These are phyloP conservation scores for Rhinogobio ventralis DNA, from an alignment of 2,797 vertebrate genomes.

Conservation along the genomic window DNA sequence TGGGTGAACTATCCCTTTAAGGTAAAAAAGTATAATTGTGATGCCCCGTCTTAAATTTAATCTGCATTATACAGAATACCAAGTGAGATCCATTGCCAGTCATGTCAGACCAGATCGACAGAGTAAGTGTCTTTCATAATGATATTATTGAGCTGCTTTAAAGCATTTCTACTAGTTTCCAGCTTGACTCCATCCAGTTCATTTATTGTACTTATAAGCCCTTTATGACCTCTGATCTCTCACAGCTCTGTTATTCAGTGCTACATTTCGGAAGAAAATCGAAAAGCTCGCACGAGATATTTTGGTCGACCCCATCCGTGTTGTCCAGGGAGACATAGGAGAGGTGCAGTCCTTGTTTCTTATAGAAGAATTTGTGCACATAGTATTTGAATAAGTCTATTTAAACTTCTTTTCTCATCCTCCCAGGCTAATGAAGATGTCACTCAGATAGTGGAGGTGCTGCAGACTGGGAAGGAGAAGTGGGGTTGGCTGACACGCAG, in stretches of 20 bases:
- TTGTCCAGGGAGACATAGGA: slow-evolving; percentile 98
- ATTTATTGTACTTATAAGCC: background rate
- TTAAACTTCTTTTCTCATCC: background rate
- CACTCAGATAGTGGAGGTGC: slow-evolving; percentile 94
- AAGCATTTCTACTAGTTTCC: background rate
- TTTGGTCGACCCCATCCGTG: slow-evolving; percentile 93
- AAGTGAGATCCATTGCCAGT: slow-evolving; percentile 95
- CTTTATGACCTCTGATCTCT: background rate
- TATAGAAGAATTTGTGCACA: background rate
- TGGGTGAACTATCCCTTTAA: background rate
- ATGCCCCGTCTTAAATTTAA: background rate
- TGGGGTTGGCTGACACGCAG: slow-evolving; percentile 94
- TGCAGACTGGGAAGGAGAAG: slow-evolving; percentile 87
- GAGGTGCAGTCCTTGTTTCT: slow-evolving; percentile 80
- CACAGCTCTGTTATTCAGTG: slow-evolving; percentile 96
- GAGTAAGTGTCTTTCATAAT: slow-evolving; percentile 81
- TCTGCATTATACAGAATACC: slow-evolving; percentile 84
- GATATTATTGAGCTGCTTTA: background rate
- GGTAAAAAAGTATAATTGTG: background rate
- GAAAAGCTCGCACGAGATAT: slow-evolving; percentile 96
- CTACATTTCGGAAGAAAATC: slow-evolving; percentile 98
- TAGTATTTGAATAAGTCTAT: background rate
- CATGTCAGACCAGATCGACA: slow-evolving; percentile 97
- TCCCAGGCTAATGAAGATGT: slow-evolving; percentile 97
- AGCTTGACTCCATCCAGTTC: background rate